Percentiles rank a stretch among this genome's conserved stretches.
phyloP scores from a whole-genome alignment of 2,113 vertebrate genomes.

The Hystrix cristata region DNA sequence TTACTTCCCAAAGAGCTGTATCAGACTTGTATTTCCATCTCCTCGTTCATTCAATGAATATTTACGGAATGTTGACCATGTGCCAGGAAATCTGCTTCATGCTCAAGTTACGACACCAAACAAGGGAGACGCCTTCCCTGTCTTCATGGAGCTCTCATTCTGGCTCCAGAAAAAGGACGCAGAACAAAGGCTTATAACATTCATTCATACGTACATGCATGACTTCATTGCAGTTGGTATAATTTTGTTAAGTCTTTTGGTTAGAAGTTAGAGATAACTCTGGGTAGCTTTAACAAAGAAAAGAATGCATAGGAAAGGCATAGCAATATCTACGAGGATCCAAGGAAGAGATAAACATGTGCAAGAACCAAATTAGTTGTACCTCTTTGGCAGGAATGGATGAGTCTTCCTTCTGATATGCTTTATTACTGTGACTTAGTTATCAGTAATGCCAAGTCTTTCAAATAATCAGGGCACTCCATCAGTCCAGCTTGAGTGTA shows the following conservation, averaged over 20 bases:
- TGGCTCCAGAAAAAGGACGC: background rate
- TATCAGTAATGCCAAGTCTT: constrained; percentile 25
- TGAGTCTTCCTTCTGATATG: background rate
- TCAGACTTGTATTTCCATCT: background rate
- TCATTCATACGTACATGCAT: background rate
- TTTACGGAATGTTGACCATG: background rate
- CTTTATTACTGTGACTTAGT: constrained; percentile 20
- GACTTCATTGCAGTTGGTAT: background rate
- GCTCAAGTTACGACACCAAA: background rate
- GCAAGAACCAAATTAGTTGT: background rate
- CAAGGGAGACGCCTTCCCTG: background rate
- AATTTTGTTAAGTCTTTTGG: constrained; percentile 29
- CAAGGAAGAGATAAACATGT: background rate
- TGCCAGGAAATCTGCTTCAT: background rate
- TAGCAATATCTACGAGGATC: background rate
- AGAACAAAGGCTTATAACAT: background rate
- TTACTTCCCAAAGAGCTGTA: background rate
- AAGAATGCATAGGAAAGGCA: background rate
- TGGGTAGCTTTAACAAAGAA: constrained; percentile 41
- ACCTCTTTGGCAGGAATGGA: background rate
- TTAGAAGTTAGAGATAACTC: background rate
- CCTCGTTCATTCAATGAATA: background rate
- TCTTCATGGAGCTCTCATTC: background rate
- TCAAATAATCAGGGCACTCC: background rate
- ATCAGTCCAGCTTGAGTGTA: background rate